phyloP scores from a whole-genome alignment of 2,113 vertebrate species.

The Pleuronectes platessa region DNA sequence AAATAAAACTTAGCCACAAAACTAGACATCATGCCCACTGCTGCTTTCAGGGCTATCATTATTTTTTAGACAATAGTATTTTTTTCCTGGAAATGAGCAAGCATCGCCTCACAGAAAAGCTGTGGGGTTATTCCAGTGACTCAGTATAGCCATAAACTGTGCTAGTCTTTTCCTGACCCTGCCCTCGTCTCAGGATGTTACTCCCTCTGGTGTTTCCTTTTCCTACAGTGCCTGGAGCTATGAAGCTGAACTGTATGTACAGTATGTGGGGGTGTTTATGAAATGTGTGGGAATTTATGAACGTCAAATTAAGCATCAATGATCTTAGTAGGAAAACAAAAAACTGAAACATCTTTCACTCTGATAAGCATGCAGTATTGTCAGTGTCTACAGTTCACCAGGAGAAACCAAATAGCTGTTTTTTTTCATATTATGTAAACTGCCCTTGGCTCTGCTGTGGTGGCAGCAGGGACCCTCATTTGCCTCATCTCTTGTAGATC shows the following conservation, averaged over 20 bases:
- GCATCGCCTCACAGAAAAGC: constrained; percentile 8
- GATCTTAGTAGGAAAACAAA: background rate
- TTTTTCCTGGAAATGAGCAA: constrained; percentile 46
- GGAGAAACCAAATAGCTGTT: too few species aligned
- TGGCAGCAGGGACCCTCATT: too few species aligned
- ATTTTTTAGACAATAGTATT: background rate
- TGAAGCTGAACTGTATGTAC: constrained; percentile 10
- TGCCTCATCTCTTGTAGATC: too few species aligned
- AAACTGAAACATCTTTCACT: background rate
- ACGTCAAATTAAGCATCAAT: background rate
- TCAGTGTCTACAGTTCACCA: too few species aligned
- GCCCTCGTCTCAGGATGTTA: constrained; percentile 62
- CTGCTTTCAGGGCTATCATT: background rate
- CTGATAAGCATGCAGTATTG: too few species aligned
- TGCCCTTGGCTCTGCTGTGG: too few species aligned
- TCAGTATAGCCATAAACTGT: constrained; percentile 44
- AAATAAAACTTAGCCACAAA: background rate
- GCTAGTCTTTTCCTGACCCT: constrained; percentile 52
- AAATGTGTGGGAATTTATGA: constrained; percentile 8
- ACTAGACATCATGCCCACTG: background rate
- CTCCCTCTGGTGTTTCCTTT: constrained; percentile 53
- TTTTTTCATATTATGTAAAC: too few species aligned
- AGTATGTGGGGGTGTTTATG: background rate
- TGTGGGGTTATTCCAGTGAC: constrained; percentile 51
- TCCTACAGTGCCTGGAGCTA: constrained; percentile 16